phyloP scores from a whole-genome alignment of 1,140 invertebrate genomes.

The Aphelenchoides avenae region DNA sequence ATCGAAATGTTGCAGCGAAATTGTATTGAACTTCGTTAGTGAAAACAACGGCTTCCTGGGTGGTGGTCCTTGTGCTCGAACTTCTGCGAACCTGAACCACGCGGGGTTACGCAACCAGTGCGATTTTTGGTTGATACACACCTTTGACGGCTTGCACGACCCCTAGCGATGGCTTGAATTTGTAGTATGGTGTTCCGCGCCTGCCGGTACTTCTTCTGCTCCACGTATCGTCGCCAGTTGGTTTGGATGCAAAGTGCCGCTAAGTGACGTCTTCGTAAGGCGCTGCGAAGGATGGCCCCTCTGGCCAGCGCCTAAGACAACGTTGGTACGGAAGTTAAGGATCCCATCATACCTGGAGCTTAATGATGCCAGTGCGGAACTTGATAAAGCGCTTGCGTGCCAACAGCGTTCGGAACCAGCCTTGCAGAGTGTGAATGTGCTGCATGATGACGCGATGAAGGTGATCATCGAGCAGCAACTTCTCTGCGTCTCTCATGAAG shows the following conservation, averaged over 20 bases:
- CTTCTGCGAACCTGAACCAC: constrained; percentile 19
- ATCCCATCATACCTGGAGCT: constrained; percentile 68
- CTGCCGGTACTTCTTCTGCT: constrained; percentile 68
- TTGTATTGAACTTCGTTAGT: constrained; percentile 35
- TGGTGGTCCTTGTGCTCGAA: no score
- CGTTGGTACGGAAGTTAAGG: neutral
- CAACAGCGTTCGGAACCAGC: constrained; percentile 79
- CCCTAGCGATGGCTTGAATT: constrained; percentile 67
- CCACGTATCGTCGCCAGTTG: constrained; percentile 69
- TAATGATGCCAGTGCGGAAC: constrained; percentile 70
- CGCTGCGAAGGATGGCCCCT: constrained; percentile 56
- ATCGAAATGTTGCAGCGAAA: constrained; percentile 38
- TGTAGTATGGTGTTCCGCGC: constrained; percentile 65
- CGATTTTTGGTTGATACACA: neutral
- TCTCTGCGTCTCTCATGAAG: constrained; percentile 87
- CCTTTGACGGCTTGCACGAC: constrained; percentile 34
- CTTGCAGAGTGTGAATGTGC: constrained; percentile 81
- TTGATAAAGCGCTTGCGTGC: constrained; percentile 73
- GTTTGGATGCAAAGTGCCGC: constrained; percentile 75
- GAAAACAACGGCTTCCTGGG: no score
- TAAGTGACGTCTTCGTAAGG: constrained; percentile 61
- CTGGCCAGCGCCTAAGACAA: constrained; percentile 61
- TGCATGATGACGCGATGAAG: constrained; percentile 82
- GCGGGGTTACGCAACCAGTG: neutral
- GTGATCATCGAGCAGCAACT: constrained; percentile 80